A percentile compares a stretch with the other conserved stretches of the same genome.
These are phyloP conservation scores for Falco naumanni DNA, from an alignment of 2,797 vertebrate species.

Conservation along the genomic window DNA sequence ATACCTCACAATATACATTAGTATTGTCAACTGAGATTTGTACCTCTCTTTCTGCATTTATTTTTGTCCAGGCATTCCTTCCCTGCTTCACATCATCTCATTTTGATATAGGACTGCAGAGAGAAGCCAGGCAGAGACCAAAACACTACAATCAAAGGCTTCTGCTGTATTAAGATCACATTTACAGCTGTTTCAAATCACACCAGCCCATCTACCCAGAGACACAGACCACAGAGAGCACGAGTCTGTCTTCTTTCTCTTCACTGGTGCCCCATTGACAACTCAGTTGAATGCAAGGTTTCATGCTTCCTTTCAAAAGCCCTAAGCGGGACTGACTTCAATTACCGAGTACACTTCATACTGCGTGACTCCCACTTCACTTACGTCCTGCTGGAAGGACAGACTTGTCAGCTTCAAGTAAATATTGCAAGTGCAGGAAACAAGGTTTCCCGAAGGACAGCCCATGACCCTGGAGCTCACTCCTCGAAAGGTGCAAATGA, in stretches of 20 bases:
- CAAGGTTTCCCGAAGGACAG: not conserved
- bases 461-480: not conserved
- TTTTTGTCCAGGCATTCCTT: not conserved
- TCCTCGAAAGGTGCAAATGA: not conserved
- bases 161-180: not conserved
- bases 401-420: not conserved
- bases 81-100: not conserved
- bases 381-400: not conserved
- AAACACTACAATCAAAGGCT: not conserved
- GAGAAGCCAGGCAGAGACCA: not conserved
- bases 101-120: not conserved
- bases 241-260: conserved; percentile 8
- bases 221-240: conserved; percentile 2
- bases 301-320: not conserved
- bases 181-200: conserved; percentile 41
- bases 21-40: not conserved
- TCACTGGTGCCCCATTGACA: not conserved
- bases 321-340: not conserved
- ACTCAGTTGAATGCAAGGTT: not conserved
- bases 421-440: not conserved
- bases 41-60: not conserved
- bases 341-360: not conserved
- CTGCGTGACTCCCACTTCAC: not conserved
- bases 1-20: not conserved
- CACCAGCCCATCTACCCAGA: not conserved